Evolutionary conservation across 2,113 vertebrate genomes (phyloP).

Genomic region (Regulus satrapa): DNA sequence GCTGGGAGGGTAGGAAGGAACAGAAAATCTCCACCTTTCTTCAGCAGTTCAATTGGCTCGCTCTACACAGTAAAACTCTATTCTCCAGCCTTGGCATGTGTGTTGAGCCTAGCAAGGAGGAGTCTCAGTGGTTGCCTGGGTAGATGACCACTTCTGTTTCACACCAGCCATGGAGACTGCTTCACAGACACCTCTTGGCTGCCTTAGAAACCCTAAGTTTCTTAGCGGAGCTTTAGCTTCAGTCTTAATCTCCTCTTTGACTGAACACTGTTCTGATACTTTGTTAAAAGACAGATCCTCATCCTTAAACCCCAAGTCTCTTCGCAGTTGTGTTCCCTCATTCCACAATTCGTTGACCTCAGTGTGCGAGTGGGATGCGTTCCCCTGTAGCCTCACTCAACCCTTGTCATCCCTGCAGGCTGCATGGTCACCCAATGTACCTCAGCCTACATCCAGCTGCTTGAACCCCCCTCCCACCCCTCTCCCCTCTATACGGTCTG

Average conservation of each 20-base stretch:
- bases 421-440: background rate
- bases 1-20: background rate
- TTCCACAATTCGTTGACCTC: background rate
- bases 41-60: background rate
- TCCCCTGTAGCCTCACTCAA: background rate
- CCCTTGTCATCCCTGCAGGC: background rate
- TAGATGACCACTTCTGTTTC: background rate
- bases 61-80: background rate
- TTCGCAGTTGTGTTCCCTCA: background rate
- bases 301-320: background rate
- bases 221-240: background rate
- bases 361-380: rapidly evolving
- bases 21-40: background rate
- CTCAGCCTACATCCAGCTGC: background rate
- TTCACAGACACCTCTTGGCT: background rate
- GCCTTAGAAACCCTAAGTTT: background rate
- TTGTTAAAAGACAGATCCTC: background rate
- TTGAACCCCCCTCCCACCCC: rapidly evolving
- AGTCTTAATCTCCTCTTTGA: background rate
- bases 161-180: background rate
- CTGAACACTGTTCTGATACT: background rate
- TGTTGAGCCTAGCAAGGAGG: background rate
- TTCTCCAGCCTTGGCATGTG: background rate
- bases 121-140: background rate
- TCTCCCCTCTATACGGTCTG: background rate